Percentiles rank a stretch among this genome's conserved stretches.
These are phyloP conservation scores for Salmo trutta DNA, from an alignment of 2,797 vertebrate genomes.

Conservation along the genomic window DNA sequence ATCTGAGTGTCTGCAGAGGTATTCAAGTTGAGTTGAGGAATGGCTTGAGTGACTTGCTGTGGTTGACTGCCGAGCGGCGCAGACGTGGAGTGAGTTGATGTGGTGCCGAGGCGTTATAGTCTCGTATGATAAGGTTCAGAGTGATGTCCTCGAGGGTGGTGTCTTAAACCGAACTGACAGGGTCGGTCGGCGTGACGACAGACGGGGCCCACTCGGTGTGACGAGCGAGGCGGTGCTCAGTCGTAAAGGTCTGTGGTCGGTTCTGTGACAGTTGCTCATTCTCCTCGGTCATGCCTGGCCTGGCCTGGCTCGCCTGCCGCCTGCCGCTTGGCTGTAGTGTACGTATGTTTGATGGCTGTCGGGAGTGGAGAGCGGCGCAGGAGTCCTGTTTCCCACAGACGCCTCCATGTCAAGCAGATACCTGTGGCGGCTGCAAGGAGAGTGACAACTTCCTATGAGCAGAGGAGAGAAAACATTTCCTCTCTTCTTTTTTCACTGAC, in stretches of 20 bases:
- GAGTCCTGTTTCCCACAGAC: background rate
- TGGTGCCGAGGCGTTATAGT: background rate
- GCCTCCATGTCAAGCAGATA: background rate
- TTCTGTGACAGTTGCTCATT: background rate
- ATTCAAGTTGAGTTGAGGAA: background rate
- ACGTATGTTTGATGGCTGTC: slow-evolving; percentile 1
- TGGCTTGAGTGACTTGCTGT: background rate
- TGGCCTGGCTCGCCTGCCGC: background rate
- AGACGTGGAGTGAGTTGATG: background rate
- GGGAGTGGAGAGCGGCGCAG: background rate
- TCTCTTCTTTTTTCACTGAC: background rate
- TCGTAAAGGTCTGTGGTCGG: background rate
- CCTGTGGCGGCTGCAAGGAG: background rate
- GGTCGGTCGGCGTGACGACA: background rate
- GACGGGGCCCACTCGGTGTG: background rate
- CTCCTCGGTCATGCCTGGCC: background rate
- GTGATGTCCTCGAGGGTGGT: background rate
- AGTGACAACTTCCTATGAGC: background rate
- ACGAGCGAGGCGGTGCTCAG: background rate
- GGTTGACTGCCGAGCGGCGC: background rate
- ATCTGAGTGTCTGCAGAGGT: background rate
- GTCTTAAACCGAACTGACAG: background rate
- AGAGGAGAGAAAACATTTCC: background rate
- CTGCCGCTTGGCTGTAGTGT: background rate
- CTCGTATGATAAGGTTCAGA: background rate